These are phyloP conservation scores for Leptodactylus fuscus DNA, from an alignment of 2,113 vertebrate genomes.

Conservation along the genomic window DNA sequence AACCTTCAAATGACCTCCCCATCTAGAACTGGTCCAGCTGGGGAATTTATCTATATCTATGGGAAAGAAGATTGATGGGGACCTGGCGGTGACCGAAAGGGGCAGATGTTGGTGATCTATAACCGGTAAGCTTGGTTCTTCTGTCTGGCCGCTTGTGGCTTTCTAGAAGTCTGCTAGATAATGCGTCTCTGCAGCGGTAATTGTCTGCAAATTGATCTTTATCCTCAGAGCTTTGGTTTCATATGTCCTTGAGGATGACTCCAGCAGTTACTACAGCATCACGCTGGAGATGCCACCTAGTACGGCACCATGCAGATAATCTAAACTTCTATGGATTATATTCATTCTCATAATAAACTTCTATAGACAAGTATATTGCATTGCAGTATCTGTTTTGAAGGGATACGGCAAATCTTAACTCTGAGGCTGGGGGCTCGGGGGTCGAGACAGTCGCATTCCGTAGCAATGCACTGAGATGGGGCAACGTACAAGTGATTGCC, in stretches of 20 bases:
- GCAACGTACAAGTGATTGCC: not conserved
- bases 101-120: constrained; percentile 6
- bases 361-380: not conserved
- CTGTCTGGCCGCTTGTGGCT: not conserved
- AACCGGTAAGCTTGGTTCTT: constrained; percentile 12
- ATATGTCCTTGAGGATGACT: constrained; percentile 42
- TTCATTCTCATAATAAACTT: not conserved
- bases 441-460: not conserved
- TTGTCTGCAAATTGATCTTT: constrained; percentile 34
- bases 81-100: not conserved
- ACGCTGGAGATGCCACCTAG: not conserved
- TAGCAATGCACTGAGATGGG: not conserved
- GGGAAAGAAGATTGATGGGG: not conserved
- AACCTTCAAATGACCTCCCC: constrained; percentile 67
- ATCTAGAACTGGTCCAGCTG: constrained; percentile 33
- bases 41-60: not conserved
- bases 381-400: not conserved
- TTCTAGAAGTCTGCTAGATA: not conserved
- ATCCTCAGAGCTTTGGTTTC: constrained; percentile 24
- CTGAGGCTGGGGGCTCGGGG: not conserved
- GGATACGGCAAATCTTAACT: not conserved
- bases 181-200: constrained; percentile 3
- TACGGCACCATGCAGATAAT: not conserved
- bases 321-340: not conserved
- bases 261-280: not conserved